Evolutionary conservation across 2,888 invertebrate genomes (phyloP).

Genomic region (Meghimatium bilineatum): DNA sequence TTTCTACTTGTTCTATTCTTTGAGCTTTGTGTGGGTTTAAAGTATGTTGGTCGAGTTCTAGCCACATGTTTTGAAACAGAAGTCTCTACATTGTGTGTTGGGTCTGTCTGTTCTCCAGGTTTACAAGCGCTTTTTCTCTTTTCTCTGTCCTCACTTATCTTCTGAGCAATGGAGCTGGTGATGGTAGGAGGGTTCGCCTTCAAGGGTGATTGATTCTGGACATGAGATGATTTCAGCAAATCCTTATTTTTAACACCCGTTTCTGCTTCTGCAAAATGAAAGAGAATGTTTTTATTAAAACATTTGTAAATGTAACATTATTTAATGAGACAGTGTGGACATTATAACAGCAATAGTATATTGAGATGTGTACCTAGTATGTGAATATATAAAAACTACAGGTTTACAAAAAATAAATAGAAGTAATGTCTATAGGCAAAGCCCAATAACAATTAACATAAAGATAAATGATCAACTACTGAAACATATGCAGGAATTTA

Average conservation of each 20-base stretch:
- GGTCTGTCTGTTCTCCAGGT: not conserved
- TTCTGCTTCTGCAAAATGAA: slow-evolving; percentile 20
- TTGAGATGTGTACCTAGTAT: no score
- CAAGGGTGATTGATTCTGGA: not conserved
- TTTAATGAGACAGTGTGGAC: no score
- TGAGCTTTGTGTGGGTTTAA: slow-evolving; percentile 47
- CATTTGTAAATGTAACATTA: not conserved
- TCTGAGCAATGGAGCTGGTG: slow-evolving; percentile 23
- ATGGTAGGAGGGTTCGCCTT: slow-evolving; percentile 10
- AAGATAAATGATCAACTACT: no score
- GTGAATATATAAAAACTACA: no score
- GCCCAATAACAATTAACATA: no score
- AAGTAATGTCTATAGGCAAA: no score
- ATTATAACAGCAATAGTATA: no score
- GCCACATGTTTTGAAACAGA: slow-evolving; percentile 11
- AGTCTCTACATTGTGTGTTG: not conserved
- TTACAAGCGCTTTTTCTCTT: slow-evolving; percentile 10
- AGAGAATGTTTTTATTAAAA: not conserved
- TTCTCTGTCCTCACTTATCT: slow-evolving; percentile 36
- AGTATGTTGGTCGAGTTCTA: slow-evolving; percentile 48
- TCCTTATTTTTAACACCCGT: slow-evolving; percentile 25
- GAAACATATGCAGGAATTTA: no score
- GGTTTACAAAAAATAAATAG: no score
- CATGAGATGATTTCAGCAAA: slow-evolving; percentile 11
- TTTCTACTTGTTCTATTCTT: slow-evolving; percentile 40